Percentiles rank a stretch among this genome's conserved stretches.
Evolutionary conservation across 2,113 vertebrate genomes (phyloP).

Genomic region (Peromyscus polionotus): DNA sequence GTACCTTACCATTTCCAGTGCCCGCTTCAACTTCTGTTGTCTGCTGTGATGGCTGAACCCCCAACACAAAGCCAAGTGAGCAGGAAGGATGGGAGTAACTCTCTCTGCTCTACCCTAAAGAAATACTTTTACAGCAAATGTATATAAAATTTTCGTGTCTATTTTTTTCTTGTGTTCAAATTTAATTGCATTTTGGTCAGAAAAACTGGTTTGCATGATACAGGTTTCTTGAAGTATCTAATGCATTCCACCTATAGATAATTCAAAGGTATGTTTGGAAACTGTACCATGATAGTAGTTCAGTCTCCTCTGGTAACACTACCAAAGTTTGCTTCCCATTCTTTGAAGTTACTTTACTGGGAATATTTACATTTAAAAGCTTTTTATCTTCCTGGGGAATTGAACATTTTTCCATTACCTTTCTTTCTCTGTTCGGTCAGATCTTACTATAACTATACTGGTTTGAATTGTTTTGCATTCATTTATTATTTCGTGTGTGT

Average conservation of each 20-base stretch:
- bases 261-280: neutral
- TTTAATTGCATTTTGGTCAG: conserved; percentile 2
- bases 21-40: neutral
- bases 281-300: conserved; percentile 3
- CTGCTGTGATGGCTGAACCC: neutral
- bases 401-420: conserved; percentile 3
- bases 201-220: conserved; percentile 1
- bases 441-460: neutral
- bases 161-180: conserved; percentile 45
- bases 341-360: conserved; percentile 4
- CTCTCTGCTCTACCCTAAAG: neutral
- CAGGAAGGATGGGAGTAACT: neutral
- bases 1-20: too few relatives aligned
- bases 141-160: neutral
- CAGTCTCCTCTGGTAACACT: neutral
- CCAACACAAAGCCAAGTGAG: neutral
- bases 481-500: neutral
- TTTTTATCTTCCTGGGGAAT: neutral
- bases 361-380: conserved; percentile 17
- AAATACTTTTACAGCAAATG: neutral
- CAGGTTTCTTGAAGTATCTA: neutral
- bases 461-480: neutral
- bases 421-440: neutral
- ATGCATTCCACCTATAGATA: neutral
- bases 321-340: neutral